phyloP scores from a whole-genome alignment of 2,888 invertebrate genomes.

The Rhabditoides inermis region DNA sequence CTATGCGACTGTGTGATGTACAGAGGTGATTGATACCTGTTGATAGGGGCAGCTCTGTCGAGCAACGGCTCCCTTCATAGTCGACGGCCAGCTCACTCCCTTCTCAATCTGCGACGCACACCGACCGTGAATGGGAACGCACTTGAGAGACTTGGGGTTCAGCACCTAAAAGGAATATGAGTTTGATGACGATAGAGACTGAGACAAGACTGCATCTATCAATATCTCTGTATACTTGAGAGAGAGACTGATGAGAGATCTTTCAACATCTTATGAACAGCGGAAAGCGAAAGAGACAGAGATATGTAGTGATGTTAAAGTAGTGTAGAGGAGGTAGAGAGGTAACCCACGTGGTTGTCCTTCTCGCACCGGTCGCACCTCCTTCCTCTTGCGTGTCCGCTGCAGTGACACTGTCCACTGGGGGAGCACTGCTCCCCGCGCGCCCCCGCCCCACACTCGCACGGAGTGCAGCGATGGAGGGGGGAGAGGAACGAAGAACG shows the following conservation, averaged over 20 bases:
- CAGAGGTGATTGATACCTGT: neutral
- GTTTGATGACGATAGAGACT: too few species aligned
- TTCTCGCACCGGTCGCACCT: slow-evolving; percentile 24
- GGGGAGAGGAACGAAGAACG: slow-evolving; percentile 12
- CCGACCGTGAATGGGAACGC: slow-evolving; percentile 26
- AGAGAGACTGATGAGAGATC: too few species aligned
- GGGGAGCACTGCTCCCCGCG: slow-evolving; percentile 26
- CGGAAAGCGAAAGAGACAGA: too few species aligned
- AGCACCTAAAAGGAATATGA: slow-evolving; percentile 33
- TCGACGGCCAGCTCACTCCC: slow-evolving; percentile 46
- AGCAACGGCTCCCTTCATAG: slow-evolving; percentile 21
- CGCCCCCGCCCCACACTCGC: slow-evolving; percentile 46
- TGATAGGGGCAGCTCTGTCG: neutral
- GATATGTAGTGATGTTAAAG: too few species aligned
- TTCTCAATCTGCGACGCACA: slow-evolving; percentile 44
- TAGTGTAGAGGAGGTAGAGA: too few species aligned
- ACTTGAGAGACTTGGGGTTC: slow-evolving; percentile 36
- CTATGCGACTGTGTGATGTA: too few species aligned
- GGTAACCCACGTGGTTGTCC: too few species aligned
- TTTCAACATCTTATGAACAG: too few species aligned
- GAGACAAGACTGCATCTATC: too few species aligned
- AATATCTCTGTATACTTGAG: too few species aligned
- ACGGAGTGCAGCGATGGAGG: slow-evolving; percentile 30
- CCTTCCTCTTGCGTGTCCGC: slow-evolving; percentile 41
- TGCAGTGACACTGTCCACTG: slow-evolving; percentile 42